Conservation (phyloP, 1,140 invertebrate species). For the Bombus sylvicola region DNA sequence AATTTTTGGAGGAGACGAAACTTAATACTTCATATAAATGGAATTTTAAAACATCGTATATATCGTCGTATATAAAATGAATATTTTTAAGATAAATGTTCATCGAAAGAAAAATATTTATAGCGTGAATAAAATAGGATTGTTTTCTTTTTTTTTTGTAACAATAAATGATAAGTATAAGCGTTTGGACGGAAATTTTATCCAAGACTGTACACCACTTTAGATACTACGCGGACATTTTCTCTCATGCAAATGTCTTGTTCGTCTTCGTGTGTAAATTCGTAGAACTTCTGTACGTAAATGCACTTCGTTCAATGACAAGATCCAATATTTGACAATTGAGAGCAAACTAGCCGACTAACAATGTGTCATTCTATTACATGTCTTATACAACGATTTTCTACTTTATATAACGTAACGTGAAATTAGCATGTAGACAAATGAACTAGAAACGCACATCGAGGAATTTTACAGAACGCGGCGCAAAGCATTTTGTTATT, state of each 20-base stretch:
- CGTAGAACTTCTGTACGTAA: constrained; percentile 39
- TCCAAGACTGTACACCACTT: constrained; percentile 33
- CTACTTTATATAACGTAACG: not conserved
- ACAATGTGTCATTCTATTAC: not conserved
- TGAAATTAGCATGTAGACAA: no score
- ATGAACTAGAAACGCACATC: no score
- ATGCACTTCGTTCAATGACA: constrained; percentile 46
- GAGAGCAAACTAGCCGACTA: constrained; percentile 4
- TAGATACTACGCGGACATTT: constrained; percentile 45
- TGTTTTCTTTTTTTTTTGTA: not conserved
- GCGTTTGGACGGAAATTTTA: constrained; percentile 27
- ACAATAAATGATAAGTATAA: not conserved
- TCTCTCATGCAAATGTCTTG: constrained; percentile 26
- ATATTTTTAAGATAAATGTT: no score
- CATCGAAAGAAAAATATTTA: not conserved
- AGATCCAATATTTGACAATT: constrained; percentile 51
- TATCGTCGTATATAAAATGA: no score
- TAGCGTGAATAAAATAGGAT: not conserved
- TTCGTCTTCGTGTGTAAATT: constrained; percentile 52
- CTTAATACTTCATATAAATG: no score
- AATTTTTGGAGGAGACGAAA: no score
- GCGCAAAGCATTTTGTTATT: no score
- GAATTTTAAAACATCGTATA: not conserved
- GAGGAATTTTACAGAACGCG: no score
- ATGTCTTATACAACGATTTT: not conserved